Evolutionary conservation across 2,888 invertebrate species (phyloP), one percentile per base, ranked within the genome.

Genomic region (Scelioninae gen. 2): DNA sequence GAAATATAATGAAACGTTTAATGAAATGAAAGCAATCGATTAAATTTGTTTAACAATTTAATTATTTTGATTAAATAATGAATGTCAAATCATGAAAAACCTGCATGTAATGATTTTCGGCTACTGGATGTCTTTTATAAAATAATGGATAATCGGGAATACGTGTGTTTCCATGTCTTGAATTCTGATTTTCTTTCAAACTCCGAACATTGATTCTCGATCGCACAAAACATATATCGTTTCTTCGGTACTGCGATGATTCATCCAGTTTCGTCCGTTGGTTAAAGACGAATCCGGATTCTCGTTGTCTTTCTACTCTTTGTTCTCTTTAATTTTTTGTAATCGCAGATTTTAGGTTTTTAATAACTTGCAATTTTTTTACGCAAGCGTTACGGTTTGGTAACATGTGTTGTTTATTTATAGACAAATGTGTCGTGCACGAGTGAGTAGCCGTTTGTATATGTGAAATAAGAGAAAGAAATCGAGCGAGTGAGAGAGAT

Each of bases 341-440:
- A 61, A 61, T 45, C 35, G 55, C 46, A 48, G 33, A 60, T 39
- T 61, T 25, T 13, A 60, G 7, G 31, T 25, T 52, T 68, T 60
- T 31, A 52, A 53, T 37, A 19, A 28, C 35, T 25, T 61, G 60
- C 43, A 69, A 46, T 39, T 61, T 60, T 69, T 69, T 53, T 63
- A 55, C 55, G 35, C 41, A 39, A 69, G 28, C 41, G 31, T 55
- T 70, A 70, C 50, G 55, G 13, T 70, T 70, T 28, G 48, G 69
- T 63, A 55, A 41, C 61, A 50, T 35, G 48, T 55, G 33, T 58
- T 57, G 61, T 63, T 70, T 70, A 70, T 70, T 70, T 70, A 63
- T 70, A 50, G 11, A 63, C 50, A 61, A 69, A 63, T 70, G 63
- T 43, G 55, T 25, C 61, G 19, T 61, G 55, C 48, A 55, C 46